phyloP scores from a whole-genome alignment of 2,113 vertebrate species.

The Myotis brandtii region DNA sequence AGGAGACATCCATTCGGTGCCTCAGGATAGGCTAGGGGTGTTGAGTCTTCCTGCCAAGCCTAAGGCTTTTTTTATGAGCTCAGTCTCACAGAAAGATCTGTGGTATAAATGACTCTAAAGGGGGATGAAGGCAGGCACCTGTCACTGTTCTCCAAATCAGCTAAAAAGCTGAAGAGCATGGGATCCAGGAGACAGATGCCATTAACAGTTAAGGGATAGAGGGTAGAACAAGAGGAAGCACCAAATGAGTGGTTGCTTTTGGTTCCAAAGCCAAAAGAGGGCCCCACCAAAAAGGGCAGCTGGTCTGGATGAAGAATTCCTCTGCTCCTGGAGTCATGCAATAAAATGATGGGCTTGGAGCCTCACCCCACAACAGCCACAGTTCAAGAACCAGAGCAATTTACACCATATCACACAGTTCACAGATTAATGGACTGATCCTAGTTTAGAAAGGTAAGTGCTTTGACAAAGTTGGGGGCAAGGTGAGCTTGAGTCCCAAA shows the following conservation, averaged over 20 bases:
- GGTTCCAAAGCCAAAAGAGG: slow-evolving; percentile 69
- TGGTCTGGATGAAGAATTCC: slow-evolving; percentile 58
- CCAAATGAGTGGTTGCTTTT: slow-evolving; percentile 71
- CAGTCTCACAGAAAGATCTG: slow-evolving; percentile 66
- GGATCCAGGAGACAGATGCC: slow-evolving; percentile 58
- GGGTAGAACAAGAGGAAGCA: slow-evolving; percentile 71
- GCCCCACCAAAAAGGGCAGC: slow-evolving; percentile 42
- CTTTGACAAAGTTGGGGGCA: slow-evolving; percentile 45
- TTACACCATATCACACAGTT: slow-evolving; percentile 42
- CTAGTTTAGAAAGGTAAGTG: slow-evolving; percentile 32
- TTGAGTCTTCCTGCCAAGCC: slow-evolving; percentile 61
- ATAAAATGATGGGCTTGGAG: slow-evolving; percentile 35
- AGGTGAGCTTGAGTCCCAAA: neutral
- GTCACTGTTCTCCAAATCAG: slow-evolving; percentile 60
- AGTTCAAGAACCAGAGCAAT: slow-evolving; percentile 43
- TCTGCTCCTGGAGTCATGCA: slow-evolving; percentile 56
- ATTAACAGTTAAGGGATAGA: neutral
- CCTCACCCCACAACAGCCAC: slow-evolving; percentile 1
- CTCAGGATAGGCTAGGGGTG: slow-evolving; percentile 54
- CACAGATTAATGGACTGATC: slow-evolving; percentile 33
- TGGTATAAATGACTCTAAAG: slow-evolving; percentile 68
- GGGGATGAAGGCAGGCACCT: slow-evolving; percentile 57
- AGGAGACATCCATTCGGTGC: slow-evolving; percentile 69
- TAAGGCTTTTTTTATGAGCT: slow-evolving; percentile 61
- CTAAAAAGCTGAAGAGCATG: slow-evolving; percentile 58